These are phyloP conservation scores for Mythimna vitellina DNA, from an alignment of 2,888 invertebrate species.

Conservation along the genomic window DNA sequence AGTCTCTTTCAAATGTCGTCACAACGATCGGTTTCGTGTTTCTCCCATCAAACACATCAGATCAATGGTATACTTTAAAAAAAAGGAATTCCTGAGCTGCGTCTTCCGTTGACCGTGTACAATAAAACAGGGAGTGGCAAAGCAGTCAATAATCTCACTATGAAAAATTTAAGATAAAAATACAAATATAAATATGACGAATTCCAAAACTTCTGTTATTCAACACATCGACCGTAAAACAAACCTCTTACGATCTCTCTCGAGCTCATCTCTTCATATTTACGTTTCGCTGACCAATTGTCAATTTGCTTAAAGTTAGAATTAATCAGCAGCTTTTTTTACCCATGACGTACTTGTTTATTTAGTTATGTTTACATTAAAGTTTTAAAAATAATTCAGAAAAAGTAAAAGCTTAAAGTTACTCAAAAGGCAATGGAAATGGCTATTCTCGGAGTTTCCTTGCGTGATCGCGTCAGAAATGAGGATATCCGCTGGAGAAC, in stretches of 20 bases:
- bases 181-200: conserved; percentile 10
- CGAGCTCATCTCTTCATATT: conserved; percentile 46
- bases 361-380: too few relatives aligned
- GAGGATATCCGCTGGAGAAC: too few relatives aligned
- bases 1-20: background rate
- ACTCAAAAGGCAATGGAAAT: too few relatives aligned
- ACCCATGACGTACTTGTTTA: background rate
- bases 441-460: too few relatives aligned
- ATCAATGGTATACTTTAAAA: background rate
- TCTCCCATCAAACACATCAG: background rate
- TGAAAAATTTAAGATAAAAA: conserved; percentile 28
- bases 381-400: too few relatives aligned
- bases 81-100: background rate
- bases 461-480: too few relatives aligned
- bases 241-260: conserved; percentile 27
- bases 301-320: conserved; percentile 11
- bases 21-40: background rate
- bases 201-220: conserved; percentile 30
- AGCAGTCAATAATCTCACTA: background rate
- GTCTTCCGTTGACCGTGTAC: background rate
- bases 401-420: too few relatives aligned
- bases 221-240: conserved; percentile 32
- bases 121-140: background rate
- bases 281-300: conserved; percentile 19
- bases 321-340: background rate